phyloP scores from a whole-genome alignment of 2,113 vertebrate species.

The Dicerorhinus sumatrensis region DNA sequence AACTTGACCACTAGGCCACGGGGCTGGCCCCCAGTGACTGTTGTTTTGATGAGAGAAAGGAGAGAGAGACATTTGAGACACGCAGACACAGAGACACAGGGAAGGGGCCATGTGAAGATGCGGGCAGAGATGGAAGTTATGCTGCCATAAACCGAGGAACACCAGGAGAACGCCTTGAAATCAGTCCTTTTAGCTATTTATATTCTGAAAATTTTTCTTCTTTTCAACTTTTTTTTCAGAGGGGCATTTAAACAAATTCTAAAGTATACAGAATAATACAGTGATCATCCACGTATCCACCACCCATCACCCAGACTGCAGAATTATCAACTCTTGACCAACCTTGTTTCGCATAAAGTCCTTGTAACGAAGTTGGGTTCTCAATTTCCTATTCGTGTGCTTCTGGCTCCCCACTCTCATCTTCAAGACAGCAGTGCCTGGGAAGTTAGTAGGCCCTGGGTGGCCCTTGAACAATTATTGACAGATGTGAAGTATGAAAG shows the following conservation, averaged over 20 bases:
- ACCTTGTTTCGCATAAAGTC: background rate
- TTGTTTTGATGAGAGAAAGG: background rate
- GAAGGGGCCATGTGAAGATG: background rate
- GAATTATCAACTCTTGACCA: background rate
- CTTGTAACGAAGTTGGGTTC: background rate
- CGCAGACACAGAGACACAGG: background rate
- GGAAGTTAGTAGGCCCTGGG: background rate
- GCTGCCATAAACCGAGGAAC: background rate
- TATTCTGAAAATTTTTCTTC: background rate
- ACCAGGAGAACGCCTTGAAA: background rate
- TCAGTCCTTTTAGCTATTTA: background rate
- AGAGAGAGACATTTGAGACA: background rate
- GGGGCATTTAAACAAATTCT: background rate
- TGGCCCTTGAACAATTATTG: background rate
- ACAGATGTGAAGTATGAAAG: background rate
- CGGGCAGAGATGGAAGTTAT: background rate
- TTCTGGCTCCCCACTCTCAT: background rate
- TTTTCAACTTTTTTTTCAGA: background rate
- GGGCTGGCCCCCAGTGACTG: background rate
- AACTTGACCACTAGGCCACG: too few relatives aligned
- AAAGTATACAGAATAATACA: background rate
- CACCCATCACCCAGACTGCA: background rate
- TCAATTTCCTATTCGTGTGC: background rate
- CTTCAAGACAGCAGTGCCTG: background rate
- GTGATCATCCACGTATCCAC: background rate